Evolutionary conservation across 2,888 invertebrate species (phyloP), one percentile per base, ranked within the genome.

Genomic region (Chaitophorus viminalis): DNA sequence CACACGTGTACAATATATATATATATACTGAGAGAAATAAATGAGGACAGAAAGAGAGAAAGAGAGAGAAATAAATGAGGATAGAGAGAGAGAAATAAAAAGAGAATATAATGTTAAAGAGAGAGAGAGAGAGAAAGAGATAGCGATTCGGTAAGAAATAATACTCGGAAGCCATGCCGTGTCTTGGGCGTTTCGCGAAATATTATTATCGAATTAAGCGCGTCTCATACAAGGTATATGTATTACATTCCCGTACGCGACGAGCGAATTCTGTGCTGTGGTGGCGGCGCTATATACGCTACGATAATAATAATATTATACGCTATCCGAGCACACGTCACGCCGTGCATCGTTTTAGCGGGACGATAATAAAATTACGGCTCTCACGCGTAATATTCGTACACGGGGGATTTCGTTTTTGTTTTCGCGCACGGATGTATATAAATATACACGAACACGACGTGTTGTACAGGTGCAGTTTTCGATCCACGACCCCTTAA

Each of bases 291-390:
- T 25, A 65, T 18, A n/a, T 29, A 11, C 68, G 6, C 68, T 11
- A 52, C 11, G 11, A 9, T 52, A 21, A 21, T 60, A 60, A 60
- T 6, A 60, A 25, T 18, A 6, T 21, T 25, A 21, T 60, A 21
- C 60, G 18, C 18, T 60, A 21, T 18, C 21, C 60, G 21, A 21
- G 25, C 60, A 6, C 60, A 5, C 60, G 21, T 25, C 31, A 14
- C n/a, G n/a, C 33, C 29, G 21, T 29, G 39, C 5, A 3, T 25
- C 46, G 46, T 46, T 46, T 46, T 46, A 14, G 46, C 14, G 46
- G 25, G 25, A 65, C 39, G 31, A 76, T 84, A 84, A 84, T 84
- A 46, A 68, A 75, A 76, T 84, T 84, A 9, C 46, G 36, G 60
- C 36, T 36, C 46, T 14, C 65, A 9, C 36, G 8, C 39, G 36